These are phyloP conservation scores for Hyperoplus immaculatus DNA, from an alignment of 2,797 vertebrate genomes.

Conservation along the genomic window DNA sequence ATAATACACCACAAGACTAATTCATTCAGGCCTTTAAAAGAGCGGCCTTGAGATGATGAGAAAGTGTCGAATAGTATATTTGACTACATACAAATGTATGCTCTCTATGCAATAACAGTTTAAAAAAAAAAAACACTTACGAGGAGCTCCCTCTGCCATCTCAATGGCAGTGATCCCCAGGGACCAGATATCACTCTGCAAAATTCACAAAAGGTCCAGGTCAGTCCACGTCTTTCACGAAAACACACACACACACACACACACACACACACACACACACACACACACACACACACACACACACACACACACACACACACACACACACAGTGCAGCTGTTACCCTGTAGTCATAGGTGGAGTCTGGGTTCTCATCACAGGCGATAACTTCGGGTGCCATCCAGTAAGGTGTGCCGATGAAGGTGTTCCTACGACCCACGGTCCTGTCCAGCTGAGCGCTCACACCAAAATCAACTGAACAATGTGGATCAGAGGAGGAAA, in stretches of 20 bases:
- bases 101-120: constrained; percentile 21
- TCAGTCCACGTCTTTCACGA: constrained; percentile 23
- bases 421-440: constrained; percentile 94
- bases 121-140: constrained; percentile 82
- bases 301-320: background rate
- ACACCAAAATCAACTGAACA: constrained; percentile 93
- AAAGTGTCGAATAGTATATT: constrained; percentile 8
- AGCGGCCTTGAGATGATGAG: constrained; percentile 29
- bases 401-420: constrained; percentile 97
- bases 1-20: constrained; percentile 62
- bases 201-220: constrained; percentile 42
- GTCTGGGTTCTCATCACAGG: constrained; percentile 95
- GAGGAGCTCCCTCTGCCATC: constrained; percentile 96
- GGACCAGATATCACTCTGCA: constrained; percentile 96
- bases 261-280: constrained; percentile 1
- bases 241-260: background rate
- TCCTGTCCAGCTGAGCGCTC: constrained; percentile 94
- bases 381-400: constrained; percentile 97
- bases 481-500: constrained; percentile 13
- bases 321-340: constrained; percentile 27
- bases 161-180: constrained; percentile 96
- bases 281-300: background rate
- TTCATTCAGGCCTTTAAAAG: constrained; percentile 64
- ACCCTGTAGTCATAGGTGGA: constrained; percentile 97
- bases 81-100: background rate